Base-by-base conservation (phyloP, 2,797 vertebrate species). In the Malurus splendens region DNA sequence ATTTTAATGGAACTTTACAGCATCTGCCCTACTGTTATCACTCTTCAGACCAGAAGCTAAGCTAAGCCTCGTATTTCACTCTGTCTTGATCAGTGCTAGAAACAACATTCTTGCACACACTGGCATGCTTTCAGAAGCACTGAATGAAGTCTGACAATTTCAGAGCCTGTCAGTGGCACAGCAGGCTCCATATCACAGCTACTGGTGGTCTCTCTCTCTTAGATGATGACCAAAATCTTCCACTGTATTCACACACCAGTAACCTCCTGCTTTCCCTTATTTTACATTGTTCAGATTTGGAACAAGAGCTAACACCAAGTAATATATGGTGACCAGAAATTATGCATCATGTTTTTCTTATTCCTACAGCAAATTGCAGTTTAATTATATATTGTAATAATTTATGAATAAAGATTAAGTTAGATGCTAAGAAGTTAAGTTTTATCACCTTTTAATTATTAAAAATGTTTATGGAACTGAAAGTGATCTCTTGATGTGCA, bases 331-430 rank as follows among this genome's bases (percentile, higher is more conserved):
- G 67, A 67, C 39, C 44, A 72, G 38, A 77, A 86, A 27, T 78
- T 55, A 94, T 64, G 61, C 48, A 25, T 41, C 66, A 48, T 70
- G 27, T 19, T 30, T 48, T 41, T 54, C 54, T 41, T 56, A 24
- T 57, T 90, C 79, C 38, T 19, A 41, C 50, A 55, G 5, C 5
- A 65, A 18, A 12, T 62, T 90, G 7, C 71, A 54, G 33, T 25
- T 18, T 36, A 74, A 82, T 60, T 9, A 60, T 41, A 36, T 16
- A 66, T 75, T 67, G 73, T 4, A 90, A 82, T 66, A 78, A 88
- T 86, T 84, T 87, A 82, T 77, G 50, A 93, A 32, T 65, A 94
- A 93, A 90, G 30, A 82, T 83, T 87, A 87, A 59, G 45, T 76
- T 85, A 85, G 93, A 79, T 72, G 22, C 23, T 78, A 79, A 32